A percentile compares a stretch with the other conserved stretches of the same genome.
These are phyloP conservation scores for Fukomys damarensis DNA, from an alignment of 2,113 vertebrate species.

Conservation along the genomic window DNA sequence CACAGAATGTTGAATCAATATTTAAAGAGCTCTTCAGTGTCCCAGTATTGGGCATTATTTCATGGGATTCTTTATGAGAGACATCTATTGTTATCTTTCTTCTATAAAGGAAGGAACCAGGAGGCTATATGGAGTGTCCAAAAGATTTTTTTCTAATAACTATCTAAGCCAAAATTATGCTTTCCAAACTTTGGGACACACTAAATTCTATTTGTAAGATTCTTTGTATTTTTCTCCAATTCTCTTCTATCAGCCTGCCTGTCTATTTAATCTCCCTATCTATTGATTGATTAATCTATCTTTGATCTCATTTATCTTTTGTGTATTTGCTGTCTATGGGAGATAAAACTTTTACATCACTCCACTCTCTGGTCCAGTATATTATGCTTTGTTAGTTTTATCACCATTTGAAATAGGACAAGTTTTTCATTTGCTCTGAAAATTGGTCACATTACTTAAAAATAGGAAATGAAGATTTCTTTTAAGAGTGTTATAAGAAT, in stretches of 20 bases:
- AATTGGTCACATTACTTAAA: background rate
- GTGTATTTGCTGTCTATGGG: background rate
- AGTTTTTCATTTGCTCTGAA: background rate
- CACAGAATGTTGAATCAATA: constrained; percentile 76
- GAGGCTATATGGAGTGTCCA: constrained; percentile 46
- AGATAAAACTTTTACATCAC: background rate
- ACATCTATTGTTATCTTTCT: constrained; percentile 71
- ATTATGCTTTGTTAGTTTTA: background rate
- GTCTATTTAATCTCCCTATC: background rate
- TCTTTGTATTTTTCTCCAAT: constrained; percentile 16
- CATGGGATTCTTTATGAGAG: constrained; percentile 71
- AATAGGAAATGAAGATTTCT: background rate
- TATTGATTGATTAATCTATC: background rate
- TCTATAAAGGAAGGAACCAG: constrained; percentile 67
- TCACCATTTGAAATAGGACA: background rate
- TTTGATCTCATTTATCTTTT: background rate
- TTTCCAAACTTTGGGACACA: constrained; percentile 61
- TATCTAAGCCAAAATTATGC: constrained; percentile 55
- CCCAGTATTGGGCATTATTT: constrained; percentile 65
- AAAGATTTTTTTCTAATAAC: constrained; percentile 53
- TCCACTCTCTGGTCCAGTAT: constrained; percentile 21
- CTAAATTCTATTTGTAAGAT: constrained; percentile 47
- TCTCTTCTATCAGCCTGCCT: background rate
- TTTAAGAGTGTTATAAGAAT: background rate
- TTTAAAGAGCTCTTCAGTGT: constrained; percentile 77